Percentiles rank a stretch among this genome's conserved stretches.
These are phyloP conservation scores for Drosophila koepferae DNA, from an alignment of 2,888 invertebrate genomes.

Conservation along the genomic window DNA sequence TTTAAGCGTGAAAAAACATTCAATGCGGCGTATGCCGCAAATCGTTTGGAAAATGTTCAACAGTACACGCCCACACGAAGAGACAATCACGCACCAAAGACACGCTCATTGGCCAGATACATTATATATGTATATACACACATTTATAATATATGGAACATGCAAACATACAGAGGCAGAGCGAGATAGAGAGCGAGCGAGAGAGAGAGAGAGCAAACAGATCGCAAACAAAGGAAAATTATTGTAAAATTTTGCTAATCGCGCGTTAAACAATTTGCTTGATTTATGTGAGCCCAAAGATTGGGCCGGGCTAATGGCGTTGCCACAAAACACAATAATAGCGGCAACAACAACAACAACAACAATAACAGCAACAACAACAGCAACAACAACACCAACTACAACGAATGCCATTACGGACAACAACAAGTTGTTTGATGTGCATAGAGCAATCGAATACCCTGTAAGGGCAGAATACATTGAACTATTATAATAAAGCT, in stretches of 20 bases:
- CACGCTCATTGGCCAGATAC: conserved; percentile 42
- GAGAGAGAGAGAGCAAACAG: conserved; percentile 27
- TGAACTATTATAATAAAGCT: too few species aligned
- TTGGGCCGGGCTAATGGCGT: conserved; percentile 51
- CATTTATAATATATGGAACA: conserved; percentile 16
- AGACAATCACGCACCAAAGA: conserved; percentile 43
- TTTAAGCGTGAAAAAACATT: conserved; percentile 78
- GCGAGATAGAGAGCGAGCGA: not conserved
- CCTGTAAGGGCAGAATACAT: conserved; percentile 1
- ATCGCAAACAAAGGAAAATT: conserved; percentile 70
- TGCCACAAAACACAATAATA: conserved; percentile 30
- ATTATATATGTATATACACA: not conserved
- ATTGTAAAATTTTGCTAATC: conserved; percentile 80
- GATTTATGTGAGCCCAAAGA: conserved; percentile 64
- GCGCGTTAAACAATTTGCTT: conserved; percentile 80
- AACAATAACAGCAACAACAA: conserved; percentile 10
- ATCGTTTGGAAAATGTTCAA: conserved; percentile 76
- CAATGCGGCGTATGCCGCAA: conserved; percentile 80
- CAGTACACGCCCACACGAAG: conserved; percentile 41
- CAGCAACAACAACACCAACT: conserved; percentile 9
- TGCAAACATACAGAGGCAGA: conserved; percentile 12
- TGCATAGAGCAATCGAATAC: conserved; percentile 3
- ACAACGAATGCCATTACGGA: conserved; percentile 12
- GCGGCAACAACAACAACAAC: conserved; percentile 8
- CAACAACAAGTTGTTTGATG: not conserved